Conservation (phyloP, 2,113 vertebrate genomes). For the Coptodon rendalli region DNA sequence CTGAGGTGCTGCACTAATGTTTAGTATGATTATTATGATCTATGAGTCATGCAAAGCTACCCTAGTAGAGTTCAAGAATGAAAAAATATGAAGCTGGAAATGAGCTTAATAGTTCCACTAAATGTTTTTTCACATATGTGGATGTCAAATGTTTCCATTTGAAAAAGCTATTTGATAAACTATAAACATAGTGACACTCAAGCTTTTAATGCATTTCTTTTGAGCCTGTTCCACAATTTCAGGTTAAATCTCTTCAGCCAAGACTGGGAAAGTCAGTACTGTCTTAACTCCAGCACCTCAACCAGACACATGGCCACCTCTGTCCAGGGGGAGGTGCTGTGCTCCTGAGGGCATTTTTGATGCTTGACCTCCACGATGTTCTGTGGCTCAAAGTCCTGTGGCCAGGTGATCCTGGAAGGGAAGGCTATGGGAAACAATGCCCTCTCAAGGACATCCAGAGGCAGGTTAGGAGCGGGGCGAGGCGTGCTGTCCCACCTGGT, state of each 20-base stretch:
- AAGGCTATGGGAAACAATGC: conserved; percentile 56
- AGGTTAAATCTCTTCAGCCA: background rate
- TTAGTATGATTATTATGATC: background rate
- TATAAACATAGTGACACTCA: background rate
- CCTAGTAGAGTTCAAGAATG: background rate
- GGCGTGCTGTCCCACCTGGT: conserved; percentile 28
- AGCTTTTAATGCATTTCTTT: background rate
- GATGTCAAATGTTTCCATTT: background rate
- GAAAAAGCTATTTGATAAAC: background rate
- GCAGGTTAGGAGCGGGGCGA: conserved; percentile 28
- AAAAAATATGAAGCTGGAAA: background rate
- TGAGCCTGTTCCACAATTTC: background rate
- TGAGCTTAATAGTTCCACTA: background rate
- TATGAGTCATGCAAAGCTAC: background rate
- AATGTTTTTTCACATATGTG: background rate
- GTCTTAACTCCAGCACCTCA: conserved; percentile 52
- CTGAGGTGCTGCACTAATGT: background rate
- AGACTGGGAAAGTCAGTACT: conserved; percentile 27
- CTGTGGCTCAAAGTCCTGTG: conserved; percentile 18
- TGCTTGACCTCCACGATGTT: conserved; percentile 38
- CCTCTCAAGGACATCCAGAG: conserved; percentile 49
- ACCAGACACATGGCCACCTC: conserved; percentile 68
- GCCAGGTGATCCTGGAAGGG: conserved; percentile 37
- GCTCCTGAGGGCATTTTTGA: background rate
- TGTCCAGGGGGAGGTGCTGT: conserved; percentile 50